phyloP scores from a whole-genome alignment of 2,113 vertebrate species.

The Solenodon paradoxus region DNA sequence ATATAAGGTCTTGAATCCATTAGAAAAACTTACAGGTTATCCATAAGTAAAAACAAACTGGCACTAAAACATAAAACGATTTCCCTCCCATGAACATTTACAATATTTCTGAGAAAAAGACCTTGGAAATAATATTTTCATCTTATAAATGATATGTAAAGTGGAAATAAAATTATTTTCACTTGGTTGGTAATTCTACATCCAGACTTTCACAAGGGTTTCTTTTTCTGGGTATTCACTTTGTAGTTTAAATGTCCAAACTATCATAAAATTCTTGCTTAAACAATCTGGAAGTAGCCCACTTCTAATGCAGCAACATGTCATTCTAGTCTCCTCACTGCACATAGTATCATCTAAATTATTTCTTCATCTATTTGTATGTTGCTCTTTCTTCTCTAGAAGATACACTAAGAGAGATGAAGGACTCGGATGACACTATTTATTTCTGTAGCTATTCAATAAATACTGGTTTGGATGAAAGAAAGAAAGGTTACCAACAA shows the following conservation, averaged over 20 bases:
- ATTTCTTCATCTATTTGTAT: neutral
- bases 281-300: neutral
- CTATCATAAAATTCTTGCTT: neutral
- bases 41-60: neutral
- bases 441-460: neutral
- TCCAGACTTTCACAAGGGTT: neutral
- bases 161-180: neutral
- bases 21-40: neutral
- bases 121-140: neutral
- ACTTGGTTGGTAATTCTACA: neutral
- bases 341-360: neutral
- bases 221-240: neutral
- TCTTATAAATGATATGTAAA: neutral
- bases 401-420: neutral
- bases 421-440: neutral
- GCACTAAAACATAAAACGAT: neutral
- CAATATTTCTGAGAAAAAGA: neutral
- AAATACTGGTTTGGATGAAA: neutral
- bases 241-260: neutral
- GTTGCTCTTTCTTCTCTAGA: neutral
- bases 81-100: neutral
- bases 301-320: neutral
- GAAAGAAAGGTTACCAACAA: neutral
- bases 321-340: neutral
- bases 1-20: neutral